Conservation (phyloP, 2,888 invertebrate genomes). For the Erebia aethiops region DNA sequence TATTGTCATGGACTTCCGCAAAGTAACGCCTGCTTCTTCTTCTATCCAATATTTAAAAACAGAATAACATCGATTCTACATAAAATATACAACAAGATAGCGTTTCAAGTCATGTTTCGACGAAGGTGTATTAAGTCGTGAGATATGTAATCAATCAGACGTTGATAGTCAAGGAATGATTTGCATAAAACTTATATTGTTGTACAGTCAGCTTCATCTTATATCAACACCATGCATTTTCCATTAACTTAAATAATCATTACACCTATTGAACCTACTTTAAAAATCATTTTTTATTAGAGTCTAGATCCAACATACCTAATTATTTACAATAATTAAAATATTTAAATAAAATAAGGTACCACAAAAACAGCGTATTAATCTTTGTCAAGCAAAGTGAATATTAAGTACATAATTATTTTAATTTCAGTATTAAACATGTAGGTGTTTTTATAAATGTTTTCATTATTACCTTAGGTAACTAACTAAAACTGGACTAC, state of each 20-base stretch:
- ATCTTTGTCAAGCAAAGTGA: background rate
- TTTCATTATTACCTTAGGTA: background rate
- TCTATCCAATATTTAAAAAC: no score
- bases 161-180: constrained; percentile 17
- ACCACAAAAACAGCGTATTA: background rate
- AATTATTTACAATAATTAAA: no score
- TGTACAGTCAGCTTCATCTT: background rate
- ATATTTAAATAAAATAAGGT: background rate
- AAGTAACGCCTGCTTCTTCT: no score
- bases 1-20: no score
- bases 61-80: background rate
- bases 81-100: background rate
- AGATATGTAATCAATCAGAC: constrained; percentile 22
- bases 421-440: background rate
- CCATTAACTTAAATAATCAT: background rate
- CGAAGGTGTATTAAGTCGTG: constrained; percentile 20
- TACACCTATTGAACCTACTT: background rate
- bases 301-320: no score
- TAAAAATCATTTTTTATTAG: background rate
- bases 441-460: background rate
- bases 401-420: background rate
- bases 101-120: constrained; percentile 15
- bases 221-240: background rate
- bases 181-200: constrained; percentile 19
- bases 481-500: background rate